Base-by-base conservation (phyloP, 2,888 invertebrate species). In the Halictus ligatus region DNA sequence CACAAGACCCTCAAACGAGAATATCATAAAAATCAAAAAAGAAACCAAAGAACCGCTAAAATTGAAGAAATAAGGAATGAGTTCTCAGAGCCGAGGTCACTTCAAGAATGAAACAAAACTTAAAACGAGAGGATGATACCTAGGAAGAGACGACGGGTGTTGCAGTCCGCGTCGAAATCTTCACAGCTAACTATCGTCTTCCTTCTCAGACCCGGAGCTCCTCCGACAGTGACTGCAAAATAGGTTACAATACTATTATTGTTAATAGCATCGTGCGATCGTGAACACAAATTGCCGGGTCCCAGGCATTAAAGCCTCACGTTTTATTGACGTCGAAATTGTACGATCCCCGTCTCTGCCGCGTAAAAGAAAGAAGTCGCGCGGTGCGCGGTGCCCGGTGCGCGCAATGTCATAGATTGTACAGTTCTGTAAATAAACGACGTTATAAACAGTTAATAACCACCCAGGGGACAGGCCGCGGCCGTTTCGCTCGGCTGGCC, bases 381-480 rank as follows among this genome's bases (percentile, higher is more conserved):
- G 25, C 12, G 25, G 8, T n/a, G 60, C 50, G 29, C 46, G 25
- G 18, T 18, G 43, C 25, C 13, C 29, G 50, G 18, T 6, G 18
- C 21, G 78, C 21, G 78, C 67, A 73, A 78, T 75, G 67, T 74
- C 74, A 18, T 54, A 74, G 40, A 50, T 48, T n/a, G 40, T 75
- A 71, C 75, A n/a, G 60, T 83, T 81, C 29, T 58, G 48, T 48
- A 74, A 78, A 58, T 67, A 73, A 84, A 77, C 73, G 72, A 73
- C 54, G 46, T 58, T 50, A 67, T 76, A 72, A 83, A 64, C 76
- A 67, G 58, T 40, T 85, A 78, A 78, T 83, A 83, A 79, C 76
- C 76, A 73, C 81, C 69, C 72, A n/a, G 48, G 71, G 75, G 81
- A 81, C 76, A 72, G 64, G 35, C 50, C 40, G 18, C 67, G 40